phyloP scores from a whole-genome alignment of 2,113 vertebrate genomes.

The Kobus ellipsiprymnus region DNA sequence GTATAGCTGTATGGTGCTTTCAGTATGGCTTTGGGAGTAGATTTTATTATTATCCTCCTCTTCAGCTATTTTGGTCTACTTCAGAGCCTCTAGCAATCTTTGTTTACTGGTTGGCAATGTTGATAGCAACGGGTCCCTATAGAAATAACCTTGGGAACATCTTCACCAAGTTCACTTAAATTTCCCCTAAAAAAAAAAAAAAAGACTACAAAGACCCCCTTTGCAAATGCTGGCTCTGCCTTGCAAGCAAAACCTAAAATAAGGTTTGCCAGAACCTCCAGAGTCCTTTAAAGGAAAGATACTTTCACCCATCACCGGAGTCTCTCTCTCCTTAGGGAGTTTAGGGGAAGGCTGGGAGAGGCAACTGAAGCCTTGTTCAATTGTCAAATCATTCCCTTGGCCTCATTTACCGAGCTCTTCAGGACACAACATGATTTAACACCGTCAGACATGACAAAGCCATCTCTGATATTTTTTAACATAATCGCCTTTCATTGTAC shows the following conservation, averaged over 20 bases:
- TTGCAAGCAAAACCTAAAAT: not conserved
- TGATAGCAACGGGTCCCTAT: constrained; percentile 13
- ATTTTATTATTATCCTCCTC: constrained; percentile 24
- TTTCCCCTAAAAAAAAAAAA: not conserved
- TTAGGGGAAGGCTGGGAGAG: not conserved
- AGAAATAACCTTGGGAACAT: not conserved
- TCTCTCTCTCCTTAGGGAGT: not conserved
- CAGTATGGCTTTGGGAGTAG: not conserved
- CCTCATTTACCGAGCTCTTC: not conserved
- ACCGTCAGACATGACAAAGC: constrained; percentile 16
- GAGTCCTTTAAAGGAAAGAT: not conserved
- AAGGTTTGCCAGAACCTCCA: not conserved
- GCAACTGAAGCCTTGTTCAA: not conserved
- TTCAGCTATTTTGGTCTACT: constrained; percentile 53
- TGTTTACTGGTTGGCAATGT: constrained; percentile 17
- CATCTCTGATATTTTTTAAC: constrained; percentile 51
- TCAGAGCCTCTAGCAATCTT: not conserved
- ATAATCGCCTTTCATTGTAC: constrained; percentile 36
- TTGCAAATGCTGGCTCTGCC: not conserved
- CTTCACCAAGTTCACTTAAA: not conserved
- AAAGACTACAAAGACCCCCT: not conserved
- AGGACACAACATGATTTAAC: constrained; percentile 33
- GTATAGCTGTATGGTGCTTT: accelerated
- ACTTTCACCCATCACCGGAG: not conserved
- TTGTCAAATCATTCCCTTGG: not conserved